Conservation (phyloP, 2,113 vertebrate genomes). For the Austrofundulus limnaeus region DNA sequence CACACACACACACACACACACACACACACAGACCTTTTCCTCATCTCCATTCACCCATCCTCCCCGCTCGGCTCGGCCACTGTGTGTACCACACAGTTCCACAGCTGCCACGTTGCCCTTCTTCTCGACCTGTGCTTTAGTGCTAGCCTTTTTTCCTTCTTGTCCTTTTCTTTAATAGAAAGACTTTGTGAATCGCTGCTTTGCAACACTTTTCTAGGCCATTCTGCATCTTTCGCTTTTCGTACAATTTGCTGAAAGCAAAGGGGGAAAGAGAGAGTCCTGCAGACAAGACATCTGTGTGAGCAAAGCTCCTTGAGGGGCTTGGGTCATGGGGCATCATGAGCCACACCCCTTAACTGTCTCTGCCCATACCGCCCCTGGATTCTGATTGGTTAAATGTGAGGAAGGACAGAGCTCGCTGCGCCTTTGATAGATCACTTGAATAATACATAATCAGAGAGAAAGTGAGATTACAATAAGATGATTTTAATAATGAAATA, state of each 20-base stretch:
- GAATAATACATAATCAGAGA: conserved; percentile 39
- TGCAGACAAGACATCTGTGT: conserved; percentile 53
- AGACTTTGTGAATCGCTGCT: conserved; percentile 44
- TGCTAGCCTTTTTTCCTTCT: conserved; percentile 33
- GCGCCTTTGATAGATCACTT: conserved; percentile 21
- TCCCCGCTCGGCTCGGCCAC: conserved; percentile 42
- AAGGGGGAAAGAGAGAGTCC: conserved; percentile 28
- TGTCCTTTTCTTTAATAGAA: conserved; percentile 15
- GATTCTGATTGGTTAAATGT: conserved; percentile 58
- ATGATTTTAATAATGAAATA: neutral
- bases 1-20: neutral
- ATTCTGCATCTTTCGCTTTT: conserved; percentile 39
- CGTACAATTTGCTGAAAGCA: conserved; percentile 30
- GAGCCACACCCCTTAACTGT: conserved; percentile 51
- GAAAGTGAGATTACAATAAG: conserved; percentile 23
- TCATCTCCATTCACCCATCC: conserved; percentile 50
- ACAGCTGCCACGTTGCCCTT: conserved; percentile 49
- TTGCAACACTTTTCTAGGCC: conserved; percentile 22
- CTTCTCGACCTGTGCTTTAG: conserved; percentile 34
- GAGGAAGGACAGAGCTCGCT: conserved; percentile 33
- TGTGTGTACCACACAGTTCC: conserved; percentile 48
- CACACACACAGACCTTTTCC: neutral
- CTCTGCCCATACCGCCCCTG: conserved; percentile 49
- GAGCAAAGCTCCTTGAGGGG: conserved; percentile 58
- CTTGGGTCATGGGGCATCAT: conserved; percentile 61